phyloP scores from a whole-genome alignment of 2,888 invertebrate species.

The Pristionchus japonicus region DNA sequence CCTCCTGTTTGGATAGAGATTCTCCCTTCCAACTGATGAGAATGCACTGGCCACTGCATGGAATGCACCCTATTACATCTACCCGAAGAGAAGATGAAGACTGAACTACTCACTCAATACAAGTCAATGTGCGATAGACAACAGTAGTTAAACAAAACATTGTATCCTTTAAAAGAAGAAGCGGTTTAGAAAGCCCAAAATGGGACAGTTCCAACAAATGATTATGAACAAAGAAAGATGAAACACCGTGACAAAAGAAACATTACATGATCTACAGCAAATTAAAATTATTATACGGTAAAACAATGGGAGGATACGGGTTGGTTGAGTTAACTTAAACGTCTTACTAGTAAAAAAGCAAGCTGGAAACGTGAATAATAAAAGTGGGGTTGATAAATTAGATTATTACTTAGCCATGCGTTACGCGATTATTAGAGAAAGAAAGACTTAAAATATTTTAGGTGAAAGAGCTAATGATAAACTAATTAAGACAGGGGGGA shows the following conservation, averaged over 20 bases:
- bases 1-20: constrained; percentile 30
- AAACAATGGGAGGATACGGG: not conserved
- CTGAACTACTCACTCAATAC: not conserved
- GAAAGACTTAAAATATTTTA: not conserved
- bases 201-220: not conserved
- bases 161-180: not conserved
- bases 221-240: not conserved
- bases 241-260: not conserved
- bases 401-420: not conserved
- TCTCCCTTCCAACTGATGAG: not conserved
- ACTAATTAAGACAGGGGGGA: too few relatives aligned
- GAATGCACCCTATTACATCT: constrained; percentile 22
- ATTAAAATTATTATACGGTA: not conserved
- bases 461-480: not conserved
- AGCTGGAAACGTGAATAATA: constrained; percentile 21
- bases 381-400: not conserved
- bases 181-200: not conserved
- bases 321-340: not conserved
- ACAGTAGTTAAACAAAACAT: not conserved
- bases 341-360: constrained; percentile 29
- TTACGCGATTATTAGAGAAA: not conserved
- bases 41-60: constrained; percentile 18
- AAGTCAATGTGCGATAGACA: not conserved
- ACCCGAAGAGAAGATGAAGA: not conserved
- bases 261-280: not conserved